phyloP scores from a whole-genome alignment of 2,888 invertebrate genomes.

The Eudemis profundana region DNA sequence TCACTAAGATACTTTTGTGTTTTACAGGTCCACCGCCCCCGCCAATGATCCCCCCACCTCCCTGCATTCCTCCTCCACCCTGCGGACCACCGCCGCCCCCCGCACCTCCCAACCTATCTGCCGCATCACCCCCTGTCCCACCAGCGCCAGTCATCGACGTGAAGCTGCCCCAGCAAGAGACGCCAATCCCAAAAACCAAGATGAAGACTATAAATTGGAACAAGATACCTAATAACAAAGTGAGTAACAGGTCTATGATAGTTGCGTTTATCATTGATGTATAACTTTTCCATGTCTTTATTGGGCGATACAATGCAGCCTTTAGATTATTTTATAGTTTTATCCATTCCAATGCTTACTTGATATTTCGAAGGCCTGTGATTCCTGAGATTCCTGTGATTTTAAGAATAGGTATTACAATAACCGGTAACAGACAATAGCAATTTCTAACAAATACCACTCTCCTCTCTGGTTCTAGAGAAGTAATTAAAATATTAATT shows the following conservation, averaged over 20 bases:
- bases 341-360: too few relatives aligned
- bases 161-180: conserved; percentile 95
- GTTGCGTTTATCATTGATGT: too few relatives aligned
- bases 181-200: conserved; percentile 96
- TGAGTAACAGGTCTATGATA: too few relatives aligned
- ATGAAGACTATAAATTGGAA: conserved; percentile 99
- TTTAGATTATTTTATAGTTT: too few relatives aligned
- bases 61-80: conserved; percentile 76
- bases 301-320: too few relatives aligned
- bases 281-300: too few relatives aligned
- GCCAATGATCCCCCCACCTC: conserved; percentile 73
- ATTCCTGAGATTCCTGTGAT: too few relatives aligned
- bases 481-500: too few relatives aligned
- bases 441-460: too few relatives aligned
- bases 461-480: not conserved
- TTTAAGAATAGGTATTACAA: too few relatives aligned
- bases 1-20: not conserved
- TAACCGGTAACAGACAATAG: too few relatives aligned
- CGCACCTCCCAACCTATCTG: conserved; percentile 62
- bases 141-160: conserved; percentile 70
- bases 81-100: conserved; percentile 74
- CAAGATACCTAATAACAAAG: conserved; percentile 96
- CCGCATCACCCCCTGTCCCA: conserved; percentile 70
- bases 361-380: too few relatives aligned
- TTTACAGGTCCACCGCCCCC: conserved; percentile 61